Conservation (phyloP, 2,113 vertebrate genomes). For the Grantiella picta region DNA sequence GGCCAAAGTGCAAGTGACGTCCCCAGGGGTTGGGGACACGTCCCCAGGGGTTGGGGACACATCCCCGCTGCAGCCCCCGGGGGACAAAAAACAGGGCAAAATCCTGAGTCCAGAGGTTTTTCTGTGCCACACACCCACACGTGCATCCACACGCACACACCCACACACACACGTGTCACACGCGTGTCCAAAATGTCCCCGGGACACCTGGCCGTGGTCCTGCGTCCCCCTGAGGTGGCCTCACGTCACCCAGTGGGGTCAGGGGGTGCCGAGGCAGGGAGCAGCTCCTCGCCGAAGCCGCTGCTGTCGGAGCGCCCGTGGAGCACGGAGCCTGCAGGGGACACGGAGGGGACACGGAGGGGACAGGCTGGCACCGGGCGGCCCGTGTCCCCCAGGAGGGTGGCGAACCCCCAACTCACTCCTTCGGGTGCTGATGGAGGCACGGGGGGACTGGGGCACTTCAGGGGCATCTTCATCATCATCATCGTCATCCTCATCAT, state of each 20-base stretch:
- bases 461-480: fast-evolving
- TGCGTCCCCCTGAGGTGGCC: background rate
- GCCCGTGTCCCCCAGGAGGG: no score
- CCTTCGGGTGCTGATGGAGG: background rate
- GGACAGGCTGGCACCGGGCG: background rate
- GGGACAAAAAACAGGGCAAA: background rate
- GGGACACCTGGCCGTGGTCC: background rate
- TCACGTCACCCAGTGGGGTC: background rate
- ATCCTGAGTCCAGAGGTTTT: background rate
- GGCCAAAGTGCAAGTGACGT: background rate
- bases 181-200: background rate
- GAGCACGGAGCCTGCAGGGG: background rate
- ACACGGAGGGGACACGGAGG: fast-evolving
- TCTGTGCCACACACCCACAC: background rate
- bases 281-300: background rate
- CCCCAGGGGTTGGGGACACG: background rate
- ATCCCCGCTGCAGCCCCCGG: background rate
- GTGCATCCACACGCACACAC: background rate
- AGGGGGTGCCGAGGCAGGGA: background rate
- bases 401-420: background rate
- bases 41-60: background rate
- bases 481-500: fast-evolving
- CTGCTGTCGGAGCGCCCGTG: background rate
- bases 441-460: background rate
- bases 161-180: background rate